Percentiles rank a stretch among this genome's conserved stretches.
These are phyloP conservation scores for Ameiurus melas DNA, from an alignment of 2,113 vertebrate species.

Conservation along the genomic window DNA sequence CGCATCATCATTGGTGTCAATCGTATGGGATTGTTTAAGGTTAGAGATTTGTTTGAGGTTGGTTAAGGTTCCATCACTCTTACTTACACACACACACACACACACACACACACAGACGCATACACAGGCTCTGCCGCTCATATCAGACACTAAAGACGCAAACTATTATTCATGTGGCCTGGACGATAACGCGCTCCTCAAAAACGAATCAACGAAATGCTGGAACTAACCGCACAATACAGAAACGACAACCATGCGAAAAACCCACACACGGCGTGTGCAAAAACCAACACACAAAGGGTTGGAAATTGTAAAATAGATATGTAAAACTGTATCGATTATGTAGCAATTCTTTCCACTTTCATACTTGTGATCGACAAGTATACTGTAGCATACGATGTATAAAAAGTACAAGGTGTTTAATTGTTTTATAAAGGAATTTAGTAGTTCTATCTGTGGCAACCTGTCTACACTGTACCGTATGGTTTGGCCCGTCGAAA, in stretches of 20 bases:
- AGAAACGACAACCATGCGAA: conserved; percentile 45
- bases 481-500: conserved; percentile 64
- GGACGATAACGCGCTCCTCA: conserved; percentile 60
- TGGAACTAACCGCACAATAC: conserved; percentile 76
- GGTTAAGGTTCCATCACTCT: conserved; percentile 47
- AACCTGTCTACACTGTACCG: conserved; percentile 70
- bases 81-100: conserved; percentile 53
- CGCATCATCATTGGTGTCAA: conserved; percentile 28
- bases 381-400: conserved; percentile 81
- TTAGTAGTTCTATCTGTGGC: conserved; percentile 75
- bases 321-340: conserved; percentile 79
- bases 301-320: conserved; percentile 75
- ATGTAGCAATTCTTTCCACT: conserved; percentile 81
- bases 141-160: not conserved
- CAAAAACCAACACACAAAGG: conserved; percentile 57
- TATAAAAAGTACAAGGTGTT: conserved; percentile 72
- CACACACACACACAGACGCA: conserved; percentile 59
- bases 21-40: conserved; percentile 9
- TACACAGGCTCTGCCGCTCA: not conserved
- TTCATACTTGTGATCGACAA: conserved; percentile 81
- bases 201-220: conserved; percentile 60
- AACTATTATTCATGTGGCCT: not conserved
- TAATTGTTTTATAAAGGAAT: conserved; percentile 71
- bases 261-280: conserved; percentile 50
- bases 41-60: conserved; percentile 51